Percentiles rank a stretch among this genome's conserved stretches.
These are phyloP conservation scores for Euspilapteryx auroguttella DNA, from an alignment of 2,888 invertebrate species.

Conservation along the genomic window DNA sequence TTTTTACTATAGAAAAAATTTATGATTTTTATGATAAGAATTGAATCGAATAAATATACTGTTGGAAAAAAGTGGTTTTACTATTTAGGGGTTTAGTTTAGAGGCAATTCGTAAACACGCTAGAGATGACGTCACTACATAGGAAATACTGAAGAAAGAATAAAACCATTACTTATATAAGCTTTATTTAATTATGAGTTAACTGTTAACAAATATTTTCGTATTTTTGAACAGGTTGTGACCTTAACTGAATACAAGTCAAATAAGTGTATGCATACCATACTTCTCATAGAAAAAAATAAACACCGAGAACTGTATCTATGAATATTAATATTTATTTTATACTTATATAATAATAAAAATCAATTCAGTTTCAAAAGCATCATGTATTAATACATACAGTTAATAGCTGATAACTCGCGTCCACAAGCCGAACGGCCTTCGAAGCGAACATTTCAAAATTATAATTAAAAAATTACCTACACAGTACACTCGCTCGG, in stretches of 20 bases:
- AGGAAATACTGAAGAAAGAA: conserved; percentile 14
- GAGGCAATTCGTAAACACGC: background rate
- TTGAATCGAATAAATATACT: conserved; percentile 4
- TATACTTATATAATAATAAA: conserved; percentile 59
- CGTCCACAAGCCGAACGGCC: conserved; percentile 39
- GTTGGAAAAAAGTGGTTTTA: conserved; percentile 1
- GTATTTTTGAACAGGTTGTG: conserved; percentile 60
- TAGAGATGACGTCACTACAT: too few relatives aligned
- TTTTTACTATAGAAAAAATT: too few relatives aligned
- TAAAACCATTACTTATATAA: conserved; percentile 58
- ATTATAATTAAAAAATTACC: conserved; percentile 24
- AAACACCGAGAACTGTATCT: conserved; percentile 53
- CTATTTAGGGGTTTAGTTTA: background rate
- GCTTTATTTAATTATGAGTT: conserved; percentile 63
- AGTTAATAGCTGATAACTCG: conserved; percentile 48
- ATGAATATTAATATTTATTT: conserved; percentile 54
- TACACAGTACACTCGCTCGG: conserved; percentile 8
- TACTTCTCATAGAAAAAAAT: conserved; percentile 50
- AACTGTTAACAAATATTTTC: conserved; percentile 47
- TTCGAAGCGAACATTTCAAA: conserved; percentile 49
- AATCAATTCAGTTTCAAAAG: conserved; percentile 56
- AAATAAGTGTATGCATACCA: conserved; percentile 42
- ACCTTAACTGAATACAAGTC: conserved; percentile 60
- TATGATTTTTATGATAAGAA: too few relatives aligned
- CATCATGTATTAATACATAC: conserved; percentile 55